A percentile compares a stretch with the other conserved stretches of the same genome.
phyloP scores from a whole-genome alignment of 2,113 vertebrate genomes.

The Phaetusa simplex region DNA sequence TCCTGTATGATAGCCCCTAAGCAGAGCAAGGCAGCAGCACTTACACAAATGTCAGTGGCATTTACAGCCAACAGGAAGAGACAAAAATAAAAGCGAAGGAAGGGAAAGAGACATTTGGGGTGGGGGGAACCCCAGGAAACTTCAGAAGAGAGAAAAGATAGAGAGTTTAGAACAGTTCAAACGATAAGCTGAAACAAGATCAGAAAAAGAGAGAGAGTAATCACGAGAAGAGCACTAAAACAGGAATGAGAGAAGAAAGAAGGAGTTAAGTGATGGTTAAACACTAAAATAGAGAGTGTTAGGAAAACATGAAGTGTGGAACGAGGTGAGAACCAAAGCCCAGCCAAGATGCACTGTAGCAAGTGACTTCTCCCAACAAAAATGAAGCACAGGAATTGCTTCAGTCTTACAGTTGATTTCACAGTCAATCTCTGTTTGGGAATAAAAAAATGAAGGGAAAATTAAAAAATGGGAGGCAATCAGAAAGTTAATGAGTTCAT shows the following conservation, averaged over 20 bases:
- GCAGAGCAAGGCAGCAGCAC: not conserved
- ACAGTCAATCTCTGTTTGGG: not conserved
- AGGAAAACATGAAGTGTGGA: not conserved
- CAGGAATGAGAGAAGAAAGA: not conserved
- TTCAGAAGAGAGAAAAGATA: not conserved
- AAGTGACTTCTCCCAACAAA: not conserved
- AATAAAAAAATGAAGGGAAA: not conserved
- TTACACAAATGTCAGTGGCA: not conserved
- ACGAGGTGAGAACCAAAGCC: not conserved
- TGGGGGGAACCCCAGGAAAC: not conserved
- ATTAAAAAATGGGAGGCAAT: not conserved
- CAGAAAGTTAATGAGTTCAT: not conserved
- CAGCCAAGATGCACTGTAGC: not conserved
- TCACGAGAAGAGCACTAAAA: not conserved
- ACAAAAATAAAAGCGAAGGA: not conserved
- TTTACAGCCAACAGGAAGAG: not conserved
- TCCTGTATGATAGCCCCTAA: not conserved
- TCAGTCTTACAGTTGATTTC: slow-evolving; percentile 23
- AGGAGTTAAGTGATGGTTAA: not conserved
- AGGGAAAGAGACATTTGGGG: not conserved
- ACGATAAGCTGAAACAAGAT: not conserved
- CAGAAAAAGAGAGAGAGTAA: not conserved
- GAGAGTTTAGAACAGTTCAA: not conserved
- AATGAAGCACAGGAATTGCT: not conserved
- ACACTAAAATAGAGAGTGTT: not conserved